Conservation (phyloP, 2,113 vertebrate genomes). For the Chaenocephalus aceratus region DNA sequence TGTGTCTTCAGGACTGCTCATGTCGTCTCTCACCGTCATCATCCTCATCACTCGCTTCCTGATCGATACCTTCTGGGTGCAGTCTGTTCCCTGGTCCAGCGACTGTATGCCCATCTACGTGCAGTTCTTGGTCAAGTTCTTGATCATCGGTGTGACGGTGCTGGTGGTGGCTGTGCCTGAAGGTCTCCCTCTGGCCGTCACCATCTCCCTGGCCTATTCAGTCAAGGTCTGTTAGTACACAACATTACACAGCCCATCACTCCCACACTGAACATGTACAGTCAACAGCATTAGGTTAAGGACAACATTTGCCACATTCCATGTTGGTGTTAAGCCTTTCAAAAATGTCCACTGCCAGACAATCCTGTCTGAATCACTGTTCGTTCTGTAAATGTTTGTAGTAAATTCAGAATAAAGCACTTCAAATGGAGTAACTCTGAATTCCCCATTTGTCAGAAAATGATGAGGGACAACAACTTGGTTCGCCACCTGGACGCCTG, state of each 20-base stretch:
- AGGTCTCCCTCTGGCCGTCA: constrained; percentile 97
- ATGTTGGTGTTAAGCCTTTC: no score
- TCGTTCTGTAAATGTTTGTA: neutral
- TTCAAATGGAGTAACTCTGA: no score
- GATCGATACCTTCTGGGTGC: constrained; percentile 95
- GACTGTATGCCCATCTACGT: constrained; percentile 95
- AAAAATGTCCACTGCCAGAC: neutral
- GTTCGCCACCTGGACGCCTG: constrained; percentile 98
- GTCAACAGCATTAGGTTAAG: no score
- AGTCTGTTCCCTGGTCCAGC: constrained; percentile 88
- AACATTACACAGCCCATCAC: neutral
- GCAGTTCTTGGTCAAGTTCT: constrained; percentile 98
- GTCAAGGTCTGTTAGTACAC: constrained; percentile 89
- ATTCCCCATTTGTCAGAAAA: constrained; percentile 89
- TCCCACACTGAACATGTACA: neutral
- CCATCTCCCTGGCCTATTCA: constrained; percentile 97
- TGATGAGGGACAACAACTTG: constrained; percentile 99
- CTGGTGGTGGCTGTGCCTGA: constrained; percentile 98
- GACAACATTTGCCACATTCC: no score
- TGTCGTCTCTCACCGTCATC: constrained; percentile 95
- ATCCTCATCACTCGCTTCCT: constrained; percentile 95
- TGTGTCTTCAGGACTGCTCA: constrained; percentile 88
- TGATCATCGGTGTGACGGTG: constrained; percentile 98
- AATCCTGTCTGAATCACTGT: neutral
- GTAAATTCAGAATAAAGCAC: no score